Conservation (phyloP, 2,888 invertebrate genomes). For the Drosophila flavopinicola region DNA sequence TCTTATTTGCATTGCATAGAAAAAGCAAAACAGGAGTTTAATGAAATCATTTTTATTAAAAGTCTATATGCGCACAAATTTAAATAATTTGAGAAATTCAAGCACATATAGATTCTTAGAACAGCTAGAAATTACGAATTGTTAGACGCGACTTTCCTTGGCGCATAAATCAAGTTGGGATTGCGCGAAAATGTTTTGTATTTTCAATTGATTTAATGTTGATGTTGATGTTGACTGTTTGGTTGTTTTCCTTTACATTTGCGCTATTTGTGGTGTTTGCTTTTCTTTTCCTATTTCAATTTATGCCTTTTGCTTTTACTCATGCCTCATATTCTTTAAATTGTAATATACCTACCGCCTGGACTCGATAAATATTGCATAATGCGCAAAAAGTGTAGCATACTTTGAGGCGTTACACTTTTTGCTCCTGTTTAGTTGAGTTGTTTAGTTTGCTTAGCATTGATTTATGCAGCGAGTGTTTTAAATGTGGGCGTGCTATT, state of each 20-base stretch:
- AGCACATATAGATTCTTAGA: slow-evolving; percentile 2
- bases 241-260: slow-evolving; percentile 24
- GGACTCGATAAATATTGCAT: slow-evolving; percentile 53
- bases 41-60: neutral
- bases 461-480: slow-evolving; percentile 67
- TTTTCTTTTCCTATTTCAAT: slow-evolving; percentile 8
- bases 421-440: slow-evolving; percentile 10
- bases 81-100: slow-evolving; percentile 9
- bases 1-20: no score
- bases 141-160: slow-evolving; percentile 2
- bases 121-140: neutral
- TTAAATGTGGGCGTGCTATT: slow-evolving; percentile 66
- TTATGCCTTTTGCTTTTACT: slow-evolving; percentile 24
- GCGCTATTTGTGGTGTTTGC: slow-evolving; percentile 18
- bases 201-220: slow-evolving; percentile 55
- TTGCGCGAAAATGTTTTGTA: slow-evolving; percentile 26
- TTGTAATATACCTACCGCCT: slow-evolving; percentile 17
- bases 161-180: slow-evolving; percentile 47
- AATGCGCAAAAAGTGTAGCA: slow-evolving; percentile 49
- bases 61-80: neutral
- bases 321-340: slow-evolving; percentile 14
- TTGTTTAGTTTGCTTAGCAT: slow-evolving; percentile 47
- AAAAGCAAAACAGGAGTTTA: no score
- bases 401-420: slow-evolving; percentile 38
- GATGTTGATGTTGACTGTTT: slow-evolving; percentile 30